Conservation (phyloP, 2,797 vertebrate species). For the Schizothorax lantsangensis region DNA sequence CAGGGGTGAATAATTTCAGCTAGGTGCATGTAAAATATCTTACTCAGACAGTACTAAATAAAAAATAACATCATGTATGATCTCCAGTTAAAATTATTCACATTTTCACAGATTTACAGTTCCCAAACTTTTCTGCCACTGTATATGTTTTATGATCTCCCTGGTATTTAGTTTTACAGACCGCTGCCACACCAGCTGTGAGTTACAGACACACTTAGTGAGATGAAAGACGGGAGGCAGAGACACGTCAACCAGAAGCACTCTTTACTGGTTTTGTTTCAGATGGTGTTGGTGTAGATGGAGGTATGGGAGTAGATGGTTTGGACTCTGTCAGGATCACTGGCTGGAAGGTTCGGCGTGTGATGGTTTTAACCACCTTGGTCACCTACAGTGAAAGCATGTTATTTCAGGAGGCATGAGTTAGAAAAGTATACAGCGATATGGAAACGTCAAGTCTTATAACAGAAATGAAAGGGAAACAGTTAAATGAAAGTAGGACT, state of each 20-base stretch:
- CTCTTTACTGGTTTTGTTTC: slow-evolving; percentile 71
- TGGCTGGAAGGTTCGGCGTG: slow-evolving; percentile 69
- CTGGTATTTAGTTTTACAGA: slow-evolving; percentile 65
- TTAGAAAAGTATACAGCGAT: slow-evolving; percentile 14
- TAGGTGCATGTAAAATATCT: too few relatives aligned
- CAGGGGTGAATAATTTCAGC: too few relatives aligned
- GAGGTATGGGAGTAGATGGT: slow-evolving; percentile 59
- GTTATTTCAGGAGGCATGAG: slow-evolving; percentile 26
- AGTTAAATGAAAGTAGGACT: slow-evolving; percentile 18
- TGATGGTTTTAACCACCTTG: slow-evolving; percentile 77
- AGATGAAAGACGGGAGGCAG: slow-evolving; percentile 11
- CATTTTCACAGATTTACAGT: too few relatives aligned
- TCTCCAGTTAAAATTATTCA: too few relatives aligned
- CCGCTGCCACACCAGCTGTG: slow-evolving; percentile 50
- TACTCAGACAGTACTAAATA: too few relatives aligned
- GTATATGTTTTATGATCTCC: slow-evolving; percentile 67
- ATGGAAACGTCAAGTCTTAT: slow-evolving; percentile 16
- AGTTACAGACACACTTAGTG: slow-evolving; percentile 59
- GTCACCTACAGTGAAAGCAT: slow-evolving; percentile 66
- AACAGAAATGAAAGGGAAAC: slow-evolving; percentile 5
- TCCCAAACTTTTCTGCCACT: too few relatives aligned
- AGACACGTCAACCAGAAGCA: slow-evolving; percentile 22
- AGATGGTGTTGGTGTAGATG: slow-evolving; percentile 60
- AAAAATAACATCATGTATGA: too few relatives aligned
- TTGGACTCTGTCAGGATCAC: slow-evolving; percentile 60